A percentile compares a stretch with the other conserved stretches of the same genome.
These are phyloP conservation scores for Lophius piscatorius DNA, from an alignment of 2,113 vertebrate genomes.

Conservation along the genomic window DNA sequence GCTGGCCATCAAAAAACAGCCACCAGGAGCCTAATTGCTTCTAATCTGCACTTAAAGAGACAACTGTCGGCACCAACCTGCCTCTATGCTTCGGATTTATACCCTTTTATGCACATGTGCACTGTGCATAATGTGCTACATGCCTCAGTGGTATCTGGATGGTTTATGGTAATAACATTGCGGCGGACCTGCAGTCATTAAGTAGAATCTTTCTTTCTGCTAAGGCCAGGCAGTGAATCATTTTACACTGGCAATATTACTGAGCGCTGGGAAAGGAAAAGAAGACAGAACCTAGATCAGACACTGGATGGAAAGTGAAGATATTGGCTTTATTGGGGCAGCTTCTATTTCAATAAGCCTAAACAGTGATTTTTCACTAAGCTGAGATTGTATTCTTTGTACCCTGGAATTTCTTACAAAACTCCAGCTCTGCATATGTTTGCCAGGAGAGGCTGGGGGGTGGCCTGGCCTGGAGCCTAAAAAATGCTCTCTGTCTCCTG, in stretches of 20 bases:
- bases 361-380: constrained; percentile 22
- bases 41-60: constrained; percentile 60
- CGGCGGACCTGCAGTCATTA: constrained; percentile 59
- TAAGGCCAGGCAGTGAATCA: constrained; percentile 48
- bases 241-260: constrained; percentile 51
- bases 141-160: constrained; percentile 54
- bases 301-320: neutral
- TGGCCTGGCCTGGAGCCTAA: constrained; percentile 22
- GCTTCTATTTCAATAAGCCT: constrained; percentile 7
- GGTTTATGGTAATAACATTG: constrained; percentile 67
- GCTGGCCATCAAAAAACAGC: constrained; percentile 33
- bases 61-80: constrained; percentile 36
- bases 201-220: constrained; percentile 61
- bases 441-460: constrained; percentile 23
- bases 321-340: constrained; percentile 1
- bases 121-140: too few relatives aligned
- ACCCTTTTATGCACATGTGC: constrained; percentile 62
- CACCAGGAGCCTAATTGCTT: constrained; percentile 40
- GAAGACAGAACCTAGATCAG: constrained; percentile 3
- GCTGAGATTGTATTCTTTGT: constrained; percentile 11
- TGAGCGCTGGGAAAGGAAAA: constrained; percentile 19
- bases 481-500: constrained; percentile 46
- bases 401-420: constrained; percentile 11
- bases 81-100: constrained; percentile 34
- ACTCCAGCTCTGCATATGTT: constrained; percentile 28